A percentile compares a stretch with the other conserved stretches of the same genome.
phyloP scores from a whole-genome alignment of 2,113 vertebrate genomes.

The Microcebus ravelobensis region DNA sequence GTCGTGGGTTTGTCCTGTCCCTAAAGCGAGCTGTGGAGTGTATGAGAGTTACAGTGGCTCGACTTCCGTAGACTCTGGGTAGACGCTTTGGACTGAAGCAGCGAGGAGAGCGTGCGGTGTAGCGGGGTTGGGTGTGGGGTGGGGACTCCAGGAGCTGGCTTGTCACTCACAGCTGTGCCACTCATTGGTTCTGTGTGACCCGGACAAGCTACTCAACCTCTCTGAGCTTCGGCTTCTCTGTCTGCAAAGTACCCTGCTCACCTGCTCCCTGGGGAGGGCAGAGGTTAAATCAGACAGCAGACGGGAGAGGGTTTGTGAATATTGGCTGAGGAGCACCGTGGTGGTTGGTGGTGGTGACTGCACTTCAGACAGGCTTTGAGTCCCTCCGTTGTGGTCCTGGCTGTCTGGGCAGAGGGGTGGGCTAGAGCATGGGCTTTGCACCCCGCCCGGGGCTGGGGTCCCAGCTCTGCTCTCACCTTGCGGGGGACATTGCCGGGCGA shows the following conservation, averaged over 20 bases:
- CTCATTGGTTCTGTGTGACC: background rate
- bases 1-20: background rate
- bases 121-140: background rate
- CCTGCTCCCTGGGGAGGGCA: background rate
- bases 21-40: no score
- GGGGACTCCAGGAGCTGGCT: background rate
- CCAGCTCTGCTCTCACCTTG: background rate
- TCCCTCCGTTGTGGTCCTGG: rapidly evolving
- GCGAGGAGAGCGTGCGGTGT: rapidly evolving
- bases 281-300: background rate
- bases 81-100: background rate
- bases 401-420: background rate
- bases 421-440: rapidly evolving
- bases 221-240: background rate
- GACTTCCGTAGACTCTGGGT: background rate
- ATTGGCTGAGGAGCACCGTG: rapidly evolving
- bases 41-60: rapidly evolving
- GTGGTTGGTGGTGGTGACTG: background rate
- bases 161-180: rapidly evolving
- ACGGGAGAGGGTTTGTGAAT: background rate
- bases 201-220: background rate
- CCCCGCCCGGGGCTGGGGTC: no score
- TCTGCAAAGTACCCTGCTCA: background rate
- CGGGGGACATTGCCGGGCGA: no score
- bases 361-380: background rate